A percentile compares a stretch with the other conserved stretches of the same genome.
These are phyloP conservation scores for Gari tellinella DNA, from an alignment of 2,888 invertebrate genomes.

Conservation along the genomic window DNA sequence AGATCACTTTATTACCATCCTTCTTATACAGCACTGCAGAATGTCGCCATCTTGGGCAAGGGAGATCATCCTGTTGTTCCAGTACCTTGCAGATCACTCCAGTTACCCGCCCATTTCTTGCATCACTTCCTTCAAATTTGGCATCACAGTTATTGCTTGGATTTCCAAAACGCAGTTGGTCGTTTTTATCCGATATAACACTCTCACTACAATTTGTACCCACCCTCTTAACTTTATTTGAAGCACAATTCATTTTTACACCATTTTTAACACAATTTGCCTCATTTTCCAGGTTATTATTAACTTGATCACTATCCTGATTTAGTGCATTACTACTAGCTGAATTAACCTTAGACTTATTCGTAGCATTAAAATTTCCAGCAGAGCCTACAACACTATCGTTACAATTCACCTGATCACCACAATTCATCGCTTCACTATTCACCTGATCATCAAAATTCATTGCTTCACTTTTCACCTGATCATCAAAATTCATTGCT, in stretches of 20 bases:
- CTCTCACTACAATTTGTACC: no score
- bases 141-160: no score
- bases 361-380: constrained; percentile 5
- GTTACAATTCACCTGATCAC: constrained; percentile 31
- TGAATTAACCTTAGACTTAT: constrained; percentile 1
- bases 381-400: constrained; percentile 16
- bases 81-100: constrained; percentile 53
- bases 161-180: no score
- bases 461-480: background rate
- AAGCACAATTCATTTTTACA: constrained; percentile 9
- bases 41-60: constrained; percentile 83
- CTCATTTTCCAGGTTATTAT: no score
- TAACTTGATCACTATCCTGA: no score
- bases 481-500: background rate
- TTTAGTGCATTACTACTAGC: background rate
- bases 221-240: background rate
- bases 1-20: constrained; percentile 60
- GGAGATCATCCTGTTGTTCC: constrained; percentile 66
- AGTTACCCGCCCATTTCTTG: no score
- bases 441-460: no score
- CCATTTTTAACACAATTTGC: no score
- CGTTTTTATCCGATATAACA: no score
- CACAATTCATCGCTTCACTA: constrained; percentile 14
- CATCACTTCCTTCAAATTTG: no score
- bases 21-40: constrained; percentile 71